Conservation (phyloP, 2,888 invertebrate genomes). For the Diarsia rubi region DNA sequence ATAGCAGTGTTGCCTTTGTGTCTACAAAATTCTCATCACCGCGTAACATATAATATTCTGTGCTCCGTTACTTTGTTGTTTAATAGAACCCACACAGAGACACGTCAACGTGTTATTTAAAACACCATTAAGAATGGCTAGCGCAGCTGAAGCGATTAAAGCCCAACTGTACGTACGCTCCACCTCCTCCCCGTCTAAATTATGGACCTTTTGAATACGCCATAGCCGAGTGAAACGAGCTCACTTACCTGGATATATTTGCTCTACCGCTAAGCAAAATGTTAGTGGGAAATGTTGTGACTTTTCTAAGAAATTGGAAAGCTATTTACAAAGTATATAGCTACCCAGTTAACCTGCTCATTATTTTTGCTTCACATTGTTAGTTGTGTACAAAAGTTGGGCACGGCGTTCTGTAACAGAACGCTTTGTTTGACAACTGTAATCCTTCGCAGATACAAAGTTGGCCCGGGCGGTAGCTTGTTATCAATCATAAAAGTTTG, state of each 20-base stretch:
- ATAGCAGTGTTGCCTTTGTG: slow-evolving; percentile 13
- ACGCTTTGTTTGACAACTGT: background rate
- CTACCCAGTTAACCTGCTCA: background rate
- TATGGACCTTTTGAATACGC: slow-evolving; percentile 59
- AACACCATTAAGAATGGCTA: slow-evolving; percentile 61
- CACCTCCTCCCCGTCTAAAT: slow-evolving; percentile 47
- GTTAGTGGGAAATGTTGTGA: slow-evolving; percentile 23
- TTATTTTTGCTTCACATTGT: slow-evolving; percentile 3
- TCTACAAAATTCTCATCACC: slow-evolving; percentile 18
- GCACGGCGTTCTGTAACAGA: background rate
- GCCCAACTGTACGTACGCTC: slow-evolving; percentile 47
- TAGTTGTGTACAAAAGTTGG: slow-evolving; percentile 4
- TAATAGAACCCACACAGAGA: slow-evolving; percentile 38
- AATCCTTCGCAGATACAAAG: slow-evolving; percentile 15
- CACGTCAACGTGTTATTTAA: slow-evolving; percentile 55
- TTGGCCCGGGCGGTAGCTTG: background rate
- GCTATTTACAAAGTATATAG: background rate
- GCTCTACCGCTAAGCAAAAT: slow-evolving; percentile 37
- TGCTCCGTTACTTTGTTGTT: slow-evolving; percentile 29
- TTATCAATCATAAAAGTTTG: slow-evolving; percentile 13
- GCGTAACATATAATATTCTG: slow-evolving; percentile 22
- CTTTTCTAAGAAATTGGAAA: slow-evolving; percentile 23
- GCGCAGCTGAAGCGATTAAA: slow-evolving; percentile 56
- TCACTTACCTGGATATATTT: slow-evolving; percentile 52
- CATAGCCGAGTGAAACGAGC: slow-evolving; percentile 48